Percentiles rank a stretch among this genome's conserved stretches.
Evolutionary conservation across 2,113 vertebrate genomes (phyloP).

Genomic region (Ctenodactylus gundi): DNA sequence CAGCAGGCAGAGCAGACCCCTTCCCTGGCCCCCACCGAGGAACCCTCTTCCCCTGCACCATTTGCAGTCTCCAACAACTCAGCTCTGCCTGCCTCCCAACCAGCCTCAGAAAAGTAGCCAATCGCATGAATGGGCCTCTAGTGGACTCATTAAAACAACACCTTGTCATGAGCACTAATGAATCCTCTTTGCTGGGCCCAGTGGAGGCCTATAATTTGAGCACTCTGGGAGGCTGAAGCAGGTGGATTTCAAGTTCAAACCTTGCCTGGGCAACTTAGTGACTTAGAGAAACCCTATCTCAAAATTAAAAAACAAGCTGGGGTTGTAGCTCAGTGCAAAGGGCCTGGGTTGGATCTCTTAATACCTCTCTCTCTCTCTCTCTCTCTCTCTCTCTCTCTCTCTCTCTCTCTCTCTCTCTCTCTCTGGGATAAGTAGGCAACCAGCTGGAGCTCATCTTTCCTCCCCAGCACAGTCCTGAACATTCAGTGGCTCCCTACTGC

Average conservation of each 20-base stretch:
- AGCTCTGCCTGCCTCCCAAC: slow-evolving; percentile 32
- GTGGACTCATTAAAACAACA: background rate
- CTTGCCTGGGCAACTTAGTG: too few relatives aligned
- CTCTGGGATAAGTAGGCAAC: background rate
- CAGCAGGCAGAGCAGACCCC: slow-evolving; percentile 51
- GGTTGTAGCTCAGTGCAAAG: too few relatives aligned
- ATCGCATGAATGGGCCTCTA: background rate
- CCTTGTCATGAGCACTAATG: background rate
- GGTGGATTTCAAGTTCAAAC: too few relatives aligned
- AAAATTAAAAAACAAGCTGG: too few relatives aligned
- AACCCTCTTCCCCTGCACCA: slow-evolving; percentile 68
- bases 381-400: too few relatives aligned
- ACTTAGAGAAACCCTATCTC: too few relatives aligned
- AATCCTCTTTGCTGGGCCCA: too few relatives aligned
- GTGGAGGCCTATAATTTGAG: too few relatives aligned
- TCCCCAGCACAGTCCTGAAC: background rate
- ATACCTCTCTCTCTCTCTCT: too few relatives aligned
- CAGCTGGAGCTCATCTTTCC: background rate
- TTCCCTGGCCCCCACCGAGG: background rate
- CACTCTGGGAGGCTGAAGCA: too few relatives aligned
- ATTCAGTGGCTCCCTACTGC: background rate
- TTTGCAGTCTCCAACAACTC: slow-evolving; percentile 56
- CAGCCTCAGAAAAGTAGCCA: background rate
- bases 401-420: too few relatives aligned
- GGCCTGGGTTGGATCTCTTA: too few relatives aligned